Evolutionary conservation across 2,113 vertebrate genomes (phyloP), one percentile per base, ranked within the genome.

Genomic region (Edolisoma coerulescens): DNA sequence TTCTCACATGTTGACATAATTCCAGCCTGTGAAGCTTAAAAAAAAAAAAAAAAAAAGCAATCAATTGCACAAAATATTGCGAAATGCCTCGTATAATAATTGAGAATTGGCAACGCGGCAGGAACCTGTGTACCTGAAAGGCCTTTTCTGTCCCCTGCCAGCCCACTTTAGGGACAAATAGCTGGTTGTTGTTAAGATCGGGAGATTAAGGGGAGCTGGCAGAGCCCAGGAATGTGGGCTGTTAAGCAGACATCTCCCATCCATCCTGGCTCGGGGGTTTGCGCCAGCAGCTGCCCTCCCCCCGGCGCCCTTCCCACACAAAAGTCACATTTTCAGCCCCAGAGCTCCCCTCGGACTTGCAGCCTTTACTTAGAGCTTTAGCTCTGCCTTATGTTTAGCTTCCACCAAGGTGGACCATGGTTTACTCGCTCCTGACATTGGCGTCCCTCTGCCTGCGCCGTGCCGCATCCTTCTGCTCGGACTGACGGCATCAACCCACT

Each of bases 361-460:
- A 67, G 30, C 35, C 63, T 68, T 60, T 49, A 8, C 45, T 67
- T 50, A n/a, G 32, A 35, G 59, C 21, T 67, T 80, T 20, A 27
- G 9, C 64, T 61, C 50, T 45, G 79, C 64, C 42, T 45, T 39
- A 10, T 16, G 42, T 67, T 47, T 6, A 39, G 44, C n/a, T 61
- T 13, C 52, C 1, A 1, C 26, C 41, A 9, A 33, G 37, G 15
- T 0, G 60, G 52, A 3, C 52, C 11, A 0, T 7, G 50, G 5
- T 69, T 80, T 16, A 6, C 44, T 26, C 23, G 28, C 4, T 45
- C 53, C 84, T 24, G 71, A 24, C 60, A 6, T 1, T 9, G 41
- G 16, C 5, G 33, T 23, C 60, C 30, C 24, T 21, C 44, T 68
- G 44, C 53, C 56, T 21, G 32, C 1, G 32, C 28, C 12, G 82